Percentiles rank a stretch among this genome's conserved stretches.
phyloP scores from a whole-genome alignment of 2,113 vertebrate species.

The Sterna hirundo region DNA sequence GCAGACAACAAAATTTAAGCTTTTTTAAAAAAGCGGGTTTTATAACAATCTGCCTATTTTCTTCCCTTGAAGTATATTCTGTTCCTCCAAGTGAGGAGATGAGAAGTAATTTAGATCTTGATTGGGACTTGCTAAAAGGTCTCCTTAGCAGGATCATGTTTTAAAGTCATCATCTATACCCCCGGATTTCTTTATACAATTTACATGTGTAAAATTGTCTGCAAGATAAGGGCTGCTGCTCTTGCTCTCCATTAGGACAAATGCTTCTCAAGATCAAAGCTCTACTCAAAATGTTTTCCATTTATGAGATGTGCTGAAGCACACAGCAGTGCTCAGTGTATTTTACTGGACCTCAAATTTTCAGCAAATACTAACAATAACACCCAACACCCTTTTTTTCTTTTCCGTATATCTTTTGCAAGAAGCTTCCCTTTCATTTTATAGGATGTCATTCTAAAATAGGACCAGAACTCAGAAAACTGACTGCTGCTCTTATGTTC shows the following conservation, averaged over 20 bases:
- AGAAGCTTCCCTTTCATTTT: not conserved
- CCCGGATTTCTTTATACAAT: not conserved
- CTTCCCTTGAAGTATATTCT: not conserved
- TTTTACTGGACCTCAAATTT: not conserved
- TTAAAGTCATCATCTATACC: not conserved
- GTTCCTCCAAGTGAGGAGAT: not conserved
- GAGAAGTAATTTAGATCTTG: not conserved
- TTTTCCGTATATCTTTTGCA: not conserved
- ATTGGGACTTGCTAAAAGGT: not conserved
- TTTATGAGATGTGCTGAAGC: not conserved
- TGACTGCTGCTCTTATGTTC: not conserved
- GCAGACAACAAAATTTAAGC: not conserved
- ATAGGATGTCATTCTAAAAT: not conserved
- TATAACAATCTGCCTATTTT: not conserved
- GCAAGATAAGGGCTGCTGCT: not conserved
- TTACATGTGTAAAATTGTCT: not conserved
- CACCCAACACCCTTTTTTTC: not conserved
- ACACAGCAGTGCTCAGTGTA: fast-evolving
- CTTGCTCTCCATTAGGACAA: not conserved
- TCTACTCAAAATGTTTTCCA: not conserved
- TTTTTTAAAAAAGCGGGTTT: fast-evolving
- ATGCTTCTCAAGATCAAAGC: not conserved
- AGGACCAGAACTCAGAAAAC: not conserved
- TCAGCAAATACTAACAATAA: not conserved
- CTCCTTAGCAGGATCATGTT: not conserved